Percentiles rank a stretch among this genome's conserved stretches.
phyloP scores from a whole-genome alignment of 2,113 vertebrate species.

The Pristiophorus japonicus region DNA sequence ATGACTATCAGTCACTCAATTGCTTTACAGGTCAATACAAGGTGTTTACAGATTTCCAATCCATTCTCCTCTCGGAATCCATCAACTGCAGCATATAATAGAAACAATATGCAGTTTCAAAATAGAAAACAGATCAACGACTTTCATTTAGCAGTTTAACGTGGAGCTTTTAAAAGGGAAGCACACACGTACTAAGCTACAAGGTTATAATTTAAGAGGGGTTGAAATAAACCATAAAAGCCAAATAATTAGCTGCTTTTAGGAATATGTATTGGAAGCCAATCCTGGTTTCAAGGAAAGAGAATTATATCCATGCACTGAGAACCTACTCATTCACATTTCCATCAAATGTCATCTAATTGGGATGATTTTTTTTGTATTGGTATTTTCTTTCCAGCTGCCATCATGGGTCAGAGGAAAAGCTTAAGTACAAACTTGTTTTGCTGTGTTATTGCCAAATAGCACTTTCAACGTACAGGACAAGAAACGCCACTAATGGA shows the following conservation, averaged over 20 bases:
- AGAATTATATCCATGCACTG: background rate
- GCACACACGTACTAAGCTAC: background rate
- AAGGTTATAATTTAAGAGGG: background rate
- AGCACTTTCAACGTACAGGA: background rate
- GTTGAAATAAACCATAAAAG: background rate
- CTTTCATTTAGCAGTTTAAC: background rate
- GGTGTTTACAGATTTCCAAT: background rate
- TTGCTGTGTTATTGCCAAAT: background rate
- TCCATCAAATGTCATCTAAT: background rate
- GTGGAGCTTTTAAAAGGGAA: background rate
- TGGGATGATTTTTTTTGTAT: background rate
- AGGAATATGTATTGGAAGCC: background rate
- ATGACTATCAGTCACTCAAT: no score
- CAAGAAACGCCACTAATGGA: background rate
- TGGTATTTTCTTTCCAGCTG: background rate
- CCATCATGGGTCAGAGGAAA: background rate
- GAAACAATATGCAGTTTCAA: background rate
- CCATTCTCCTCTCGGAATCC: background rate
- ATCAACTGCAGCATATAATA: background rate
- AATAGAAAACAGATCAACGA: conserved; percentile 3
- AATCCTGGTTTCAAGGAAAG: background rate
- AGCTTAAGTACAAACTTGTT: background rate
- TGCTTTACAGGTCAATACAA: no score
- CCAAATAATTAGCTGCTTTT: background rate
- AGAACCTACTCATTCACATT: background rate